Conservation (phyloP, 2,797 vertebrate genomes). For the Taeniopygia guttata region DNA sequence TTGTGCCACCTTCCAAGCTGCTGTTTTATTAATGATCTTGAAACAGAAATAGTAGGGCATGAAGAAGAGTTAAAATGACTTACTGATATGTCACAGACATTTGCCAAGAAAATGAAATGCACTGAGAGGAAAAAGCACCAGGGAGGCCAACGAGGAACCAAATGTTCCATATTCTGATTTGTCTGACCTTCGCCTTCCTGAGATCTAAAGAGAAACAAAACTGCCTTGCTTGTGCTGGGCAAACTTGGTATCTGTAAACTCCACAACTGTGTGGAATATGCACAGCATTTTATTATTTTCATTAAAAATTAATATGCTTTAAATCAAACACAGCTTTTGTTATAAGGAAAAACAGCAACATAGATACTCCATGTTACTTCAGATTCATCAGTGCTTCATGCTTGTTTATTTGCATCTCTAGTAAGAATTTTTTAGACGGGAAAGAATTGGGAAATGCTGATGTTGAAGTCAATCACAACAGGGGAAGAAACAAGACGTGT, state of each 20-base stretch:
- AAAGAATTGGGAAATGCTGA: not conserved
- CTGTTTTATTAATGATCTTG: slow-evolving; percentile 78
- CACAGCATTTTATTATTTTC: not conserved
- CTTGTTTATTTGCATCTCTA: not conserved
- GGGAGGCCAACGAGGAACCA: slow-evolving; percentile 60
- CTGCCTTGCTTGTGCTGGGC: not conserved
- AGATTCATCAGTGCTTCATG: not conserved
- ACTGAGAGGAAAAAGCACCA: slow-evolving; percentile 56
- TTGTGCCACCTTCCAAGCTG: slow-evolving; percentile 70
- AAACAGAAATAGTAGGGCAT: slow-evolving; percentile 72
- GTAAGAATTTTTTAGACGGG: not conserved
- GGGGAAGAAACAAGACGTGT: not conserved
- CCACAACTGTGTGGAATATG: not conserved
- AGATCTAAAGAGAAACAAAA: slow-evolving; percentile 27
- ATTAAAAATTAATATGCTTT: not conserved
- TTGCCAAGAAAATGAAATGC: slow-evolving; percentile 75
- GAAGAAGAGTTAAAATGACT: slow-evolving; percentile 73
- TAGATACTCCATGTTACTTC: not conserved
- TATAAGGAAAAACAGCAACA: not conserved
- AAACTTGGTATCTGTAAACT: not conserved
- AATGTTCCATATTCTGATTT: slow-evolving; percentile 61
- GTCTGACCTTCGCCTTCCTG: slow-evolving; percentile 56
- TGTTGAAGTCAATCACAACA: not conserved
- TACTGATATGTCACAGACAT: slow-evolving; percentile 69
- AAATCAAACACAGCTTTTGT: not conserved